phyloP scores from a whole-genome alignment of 2,797 vertebrate genomes.

The Gambelia wislizenii region DNA sequence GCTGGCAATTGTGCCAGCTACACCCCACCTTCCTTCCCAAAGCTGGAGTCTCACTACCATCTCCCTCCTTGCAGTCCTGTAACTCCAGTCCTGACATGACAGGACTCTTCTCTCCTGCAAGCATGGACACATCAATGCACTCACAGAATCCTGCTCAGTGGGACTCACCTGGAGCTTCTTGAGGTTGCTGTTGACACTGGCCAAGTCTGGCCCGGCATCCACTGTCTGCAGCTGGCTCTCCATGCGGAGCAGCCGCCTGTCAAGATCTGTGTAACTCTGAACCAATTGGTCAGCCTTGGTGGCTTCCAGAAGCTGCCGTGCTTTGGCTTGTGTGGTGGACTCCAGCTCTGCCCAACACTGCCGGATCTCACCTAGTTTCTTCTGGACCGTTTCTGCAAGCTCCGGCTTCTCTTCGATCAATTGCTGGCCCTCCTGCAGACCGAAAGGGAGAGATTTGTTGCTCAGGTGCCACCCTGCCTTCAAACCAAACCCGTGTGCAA shows the following conservation, averaged over 20 bases:
- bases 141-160: neutral
- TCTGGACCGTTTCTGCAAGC: slow-evolving; percentile 84
- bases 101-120: neutral
- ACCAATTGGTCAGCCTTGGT: slow-evolving; percentile 89
- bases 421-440: slow-evolving; percentile 88
- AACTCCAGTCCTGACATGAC: too few species aligned
- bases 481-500: neutral
- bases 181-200: slow-evolving; percentile 89
- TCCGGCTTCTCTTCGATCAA: slow-evolving; percentile 93
- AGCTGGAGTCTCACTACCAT: neutral
- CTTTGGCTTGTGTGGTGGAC: slow-evolving; percentile 89
- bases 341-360: slow-evolving; percentile 93
- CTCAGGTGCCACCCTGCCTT: neutral
- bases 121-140: neutral
- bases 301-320: slow-evolving; percentile 89
- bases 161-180: slow-evolving; percentile 88
- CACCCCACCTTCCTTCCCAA: too few species aligned
- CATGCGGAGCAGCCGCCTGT: slow-evolving; percentile 87
- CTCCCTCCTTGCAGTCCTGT: neutral
- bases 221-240: slow-evolving; percentile 86
- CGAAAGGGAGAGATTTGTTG: neutral
- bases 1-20: neutral
- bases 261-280: slow-evolving; percentile 88
- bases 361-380: slow-evolving; percentile 89
- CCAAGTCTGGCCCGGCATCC: slow-evolving; percentile 87